These are phyloP conservation scores for Mesoligia furuncula DNA, from an alignment of 2,888 invertebrate genomes.

Conservation along the genomic window DNA sequence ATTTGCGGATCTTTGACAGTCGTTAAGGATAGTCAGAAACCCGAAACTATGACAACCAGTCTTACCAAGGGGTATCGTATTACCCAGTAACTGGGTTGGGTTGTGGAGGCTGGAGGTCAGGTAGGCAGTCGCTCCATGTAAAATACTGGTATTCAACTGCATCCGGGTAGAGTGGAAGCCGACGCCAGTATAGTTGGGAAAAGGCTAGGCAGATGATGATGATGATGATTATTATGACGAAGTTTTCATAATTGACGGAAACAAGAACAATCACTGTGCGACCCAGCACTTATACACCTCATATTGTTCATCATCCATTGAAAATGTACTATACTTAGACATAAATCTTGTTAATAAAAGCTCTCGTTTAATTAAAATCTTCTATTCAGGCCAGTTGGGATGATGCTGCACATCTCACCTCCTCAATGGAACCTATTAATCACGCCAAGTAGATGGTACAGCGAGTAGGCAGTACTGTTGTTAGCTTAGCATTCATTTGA, in stretches of 20 bases:
- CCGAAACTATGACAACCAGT: too few species aligned
- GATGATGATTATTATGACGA: background rate
- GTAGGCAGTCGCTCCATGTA: too few species aligned
- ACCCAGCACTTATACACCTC: background rate
- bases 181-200: too few species aligned
- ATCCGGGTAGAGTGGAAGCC: too few species aligned
- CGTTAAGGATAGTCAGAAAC: too few species aligned
- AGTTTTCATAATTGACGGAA: background rate
- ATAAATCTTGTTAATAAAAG: slow-evolving; percentile 35
- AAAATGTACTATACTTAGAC: slow-evolving; percentile 4
- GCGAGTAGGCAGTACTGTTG: slow-evolving; percentile 43
- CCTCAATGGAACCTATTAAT: slow-evolving; percentile 66
- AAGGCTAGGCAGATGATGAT: too few species aligned
- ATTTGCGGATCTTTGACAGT: too few species aligned
- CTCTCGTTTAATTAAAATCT: slow-evolving; percentile 41
- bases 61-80: too few species aligned
- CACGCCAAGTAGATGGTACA: slow-evolving; percentile 57
- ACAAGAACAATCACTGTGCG: background rate
- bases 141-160: too few species aligned
- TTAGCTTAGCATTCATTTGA: slow-evolving; percentile 60
- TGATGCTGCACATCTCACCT: slow-evolving; percentile 59
- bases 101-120: too few species aligned
- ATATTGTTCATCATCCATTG: slow-evolving; percentile 3
- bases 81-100: too few species aligned
- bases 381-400: slow-evolving; percentile 9